A percentile compares a stretch with the other conserved stretches of the same genome.
These are phyloP conservation scores for Drosophila peninsularis DNA, from an alignment of 2,888 invertebrate genomes.

Conservation along the genomic window DNA sequence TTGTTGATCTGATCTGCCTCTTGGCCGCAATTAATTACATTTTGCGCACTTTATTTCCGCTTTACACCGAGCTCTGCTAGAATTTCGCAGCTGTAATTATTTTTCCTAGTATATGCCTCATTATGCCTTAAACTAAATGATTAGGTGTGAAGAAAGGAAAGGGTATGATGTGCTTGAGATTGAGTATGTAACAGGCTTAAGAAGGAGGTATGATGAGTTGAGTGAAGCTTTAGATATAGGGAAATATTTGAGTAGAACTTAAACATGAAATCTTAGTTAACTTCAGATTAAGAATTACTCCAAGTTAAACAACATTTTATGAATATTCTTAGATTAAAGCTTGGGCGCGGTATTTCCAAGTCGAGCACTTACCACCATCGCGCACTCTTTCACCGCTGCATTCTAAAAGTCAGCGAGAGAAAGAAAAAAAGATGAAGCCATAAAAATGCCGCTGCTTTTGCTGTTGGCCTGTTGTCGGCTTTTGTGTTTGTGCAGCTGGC, in stretches of 20 bases:
- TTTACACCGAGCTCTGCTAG: constrained; percentile 62
- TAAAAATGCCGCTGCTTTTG: constrained; percentile 74
- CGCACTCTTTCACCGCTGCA: constrained; percentile 15
- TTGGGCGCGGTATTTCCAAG: not conserved
- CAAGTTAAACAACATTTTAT: no score
- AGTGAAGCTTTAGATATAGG: no score
- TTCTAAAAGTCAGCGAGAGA: constrained; percentile 31
- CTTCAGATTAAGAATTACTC: no score
- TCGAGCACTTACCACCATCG: not conserved
- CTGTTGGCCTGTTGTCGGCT: constrained; percentile 35
- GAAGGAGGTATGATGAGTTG: no score
- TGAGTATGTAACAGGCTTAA: no score
- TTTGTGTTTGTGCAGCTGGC: constrained; percentile 70
- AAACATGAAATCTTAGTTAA: no score
- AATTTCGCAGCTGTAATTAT: constrained; percentile 65
- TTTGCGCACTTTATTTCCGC: constrained; percentile 78
- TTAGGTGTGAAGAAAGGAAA: not conserved
- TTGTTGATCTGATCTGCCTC: constrained; percentile 23
- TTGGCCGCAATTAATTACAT: constrained; percentile 76
- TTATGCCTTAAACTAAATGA: constrained; percentile 14
- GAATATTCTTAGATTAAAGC: not conserved
- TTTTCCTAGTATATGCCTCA: constrained; percentile 49
- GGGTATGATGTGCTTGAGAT: not conserved
- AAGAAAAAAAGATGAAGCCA: constrained; percentile 62
- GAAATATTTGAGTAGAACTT: no score